These are phyloP conservation scores for Oreonectes daqikongensis DNA, from an alignment of 2,797 vertebrate species.

Conservation along the genomic window DNA sequence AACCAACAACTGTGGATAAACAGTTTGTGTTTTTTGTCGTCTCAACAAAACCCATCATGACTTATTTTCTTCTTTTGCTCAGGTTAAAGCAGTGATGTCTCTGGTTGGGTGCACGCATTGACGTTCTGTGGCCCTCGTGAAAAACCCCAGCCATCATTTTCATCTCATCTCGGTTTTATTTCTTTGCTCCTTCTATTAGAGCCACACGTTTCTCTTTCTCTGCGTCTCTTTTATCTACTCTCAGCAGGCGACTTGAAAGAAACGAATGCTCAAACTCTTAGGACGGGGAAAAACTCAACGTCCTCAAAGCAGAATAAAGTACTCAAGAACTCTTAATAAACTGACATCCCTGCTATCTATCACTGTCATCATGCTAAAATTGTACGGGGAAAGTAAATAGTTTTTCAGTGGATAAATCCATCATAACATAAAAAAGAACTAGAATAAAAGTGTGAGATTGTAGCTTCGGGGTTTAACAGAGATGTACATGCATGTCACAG, in stretches of 20 bases:
- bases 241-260: constrained; percentile 56
- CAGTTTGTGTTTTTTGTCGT: background rate
- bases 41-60: constrained; percentile 4
- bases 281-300: constrained; percentile 37
- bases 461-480: constrained; percentile 26
- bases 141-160: constrained; percentile 29
- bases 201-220: constrained; percentile 32
- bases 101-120: constrained; percentile 27
- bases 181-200: constrained; percentile 43
- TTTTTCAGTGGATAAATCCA: constrained; percentile 45
- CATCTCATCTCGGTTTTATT: constrained; percentile 39
- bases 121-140: background rate
- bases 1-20: no score
- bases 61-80: background rate
- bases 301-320: constrained; percentile 41
- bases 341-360: constrained; percentile 48
- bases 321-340: constrained; percentile 52
- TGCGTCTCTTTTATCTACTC: constrained; percentile 53
- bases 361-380: constrained; percentile 36
- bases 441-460: constrained; percentile 6
- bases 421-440: constrained; percentile 25
- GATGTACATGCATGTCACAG: background rate
- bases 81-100: constrained; percentile 24
- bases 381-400: constrained; percentile 38
- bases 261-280: constrained; percentile 43